Base-by-base conservation (phyloP, 2,888 invertebrate species). In the Galerucella pusilla region DNA sequence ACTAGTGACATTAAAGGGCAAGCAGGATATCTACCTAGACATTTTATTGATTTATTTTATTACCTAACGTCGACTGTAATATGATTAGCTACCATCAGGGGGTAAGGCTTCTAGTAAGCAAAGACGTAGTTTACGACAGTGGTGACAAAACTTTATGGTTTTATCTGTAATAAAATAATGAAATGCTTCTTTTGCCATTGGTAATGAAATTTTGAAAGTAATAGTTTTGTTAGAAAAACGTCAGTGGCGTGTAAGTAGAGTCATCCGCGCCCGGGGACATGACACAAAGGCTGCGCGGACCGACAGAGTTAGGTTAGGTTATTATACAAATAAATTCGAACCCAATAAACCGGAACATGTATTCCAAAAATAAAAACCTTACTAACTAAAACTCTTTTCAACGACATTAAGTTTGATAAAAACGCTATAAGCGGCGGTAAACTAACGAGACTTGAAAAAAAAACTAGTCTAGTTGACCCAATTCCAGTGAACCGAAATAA, bases 61-160 rank as follows among this genome's bases (percentile, higher is more conserved):
- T 65, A 46, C 65, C 7, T 42, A 57, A 20, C 12, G 35, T 25
- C 16, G 59, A 61, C 28, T 52, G 65, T 71, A 71, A 71, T 46
- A 59, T 57, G 71, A 71, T 9, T 71, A 64, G n/a, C 10, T 16
- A 61, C 10, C 71, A 54, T 64, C 63, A 52, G 45, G 46, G 71
- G 57, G 65, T 71, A 45, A 54, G 49, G 52, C 57, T 65, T 71
- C 64, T 25, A 59, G 71, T 42, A 65, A 71, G 65, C 65, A 46
- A n/a, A 54, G 65, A 65, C 54, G 65, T 65, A 25, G 5, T 71
- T 71, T 71, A 71, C 57, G 71, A 65, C 59, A 64, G 60, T 54
- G 35, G 68, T 63, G 71, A 42, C 52, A 65, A 64, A 71, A 64
- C 46, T 71, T 71, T 71, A 71, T 59, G 65, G 28, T 35, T 14